phyloP scores from a whole-genome alignment of 2,113 vertebrate genomes.

The Bufo bufo region DNA sequence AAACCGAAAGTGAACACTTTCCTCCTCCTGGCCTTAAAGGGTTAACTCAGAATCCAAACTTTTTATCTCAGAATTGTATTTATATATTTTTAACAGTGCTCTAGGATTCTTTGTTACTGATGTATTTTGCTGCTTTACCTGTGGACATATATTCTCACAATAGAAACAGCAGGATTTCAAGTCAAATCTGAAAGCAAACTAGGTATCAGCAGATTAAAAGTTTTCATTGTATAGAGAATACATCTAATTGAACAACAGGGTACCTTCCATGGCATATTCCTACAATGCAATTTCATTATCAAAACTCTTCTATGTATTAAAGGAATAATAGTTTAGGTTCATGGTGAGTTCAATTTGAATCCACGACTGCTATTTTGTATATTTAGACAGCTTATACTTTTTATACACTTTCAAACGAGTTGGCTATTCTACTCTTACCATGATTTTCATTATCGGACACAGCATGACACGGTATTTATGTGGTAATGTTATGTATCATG shows the following conservation, averaged over 20 bases:
- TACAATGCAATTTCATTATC: neutral
- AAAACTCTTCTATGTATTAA: neutral
- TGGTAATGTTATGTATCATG: neutral
- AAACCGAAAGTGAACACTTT: no score
- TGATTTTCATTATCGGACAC: slow-evolving; percentile 39
- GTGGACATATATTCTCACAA: neutral
- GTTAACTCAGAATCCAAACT: no score
- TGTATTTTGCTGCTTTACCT: neutral
- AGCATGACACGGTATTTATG: slow-evolving; percentile 18
- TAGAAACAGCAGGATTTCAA: neutral
- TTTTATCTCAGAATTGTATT: neutral
- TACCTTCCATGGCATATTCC: neutral
- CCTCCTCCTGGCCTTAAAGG: no score
- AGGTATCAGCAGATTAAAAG: neutral
- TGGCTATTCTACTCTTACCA: neutral
- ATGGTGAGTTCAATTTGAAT: slow-evolving; percentile 20
- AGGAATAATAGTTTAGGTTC: slow-evolving; percentile 11
- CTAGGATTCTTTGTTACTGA: neutral
- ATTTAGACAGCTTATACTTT: slow-evolving; percentile 10
- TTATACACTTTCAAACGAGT: neutral
- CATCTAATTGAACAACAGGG: slow-evolving; percentile 11
- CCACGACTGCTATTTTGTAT: neutral
- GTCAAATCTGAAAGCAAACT: neutral
- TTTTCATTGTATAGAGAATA: neutral
- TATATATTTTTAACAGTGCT: neutral